Evolutionary conservation across 2,113 vertebrate species (phyloP).

Genomic region (Rousettus leschenaultii): DNA sequence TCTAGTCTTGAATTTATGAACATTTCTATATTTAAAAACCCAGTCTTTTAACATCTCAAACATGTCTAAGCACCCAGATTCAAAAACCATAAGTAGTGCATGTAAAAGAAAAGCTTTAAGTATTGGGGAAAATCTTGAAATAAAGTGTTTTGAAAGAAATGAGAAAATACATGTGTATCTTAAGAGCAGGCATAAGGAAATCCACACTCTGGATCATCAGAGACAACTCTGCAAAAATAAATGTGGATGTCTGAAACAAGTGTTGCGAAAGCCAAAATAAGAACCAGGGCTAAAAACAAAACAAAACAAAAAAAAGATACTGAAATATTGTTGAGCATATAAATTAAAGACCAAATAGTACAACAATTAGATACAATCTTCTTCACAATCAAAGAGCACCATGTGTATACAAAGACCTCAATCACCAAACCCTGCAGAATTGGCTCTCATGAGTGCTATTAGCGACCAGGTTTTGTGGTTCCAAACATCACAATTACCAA

Average conservation of each 20-base stretch:
- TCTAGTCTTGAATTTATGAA: background rate
- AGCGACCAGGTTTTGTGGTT: background rate
- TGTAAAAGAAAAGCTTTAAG: background rate
- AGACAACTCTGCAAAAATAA: background rate
- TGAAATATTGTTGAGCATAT: background rate
- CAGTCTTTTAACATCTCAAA: background rate
- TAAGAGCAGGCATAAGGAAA: background rate
- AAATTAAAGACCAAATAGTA: background rate
- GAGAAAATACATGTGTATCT: background rate
- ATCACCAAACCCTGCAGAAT: background rate
- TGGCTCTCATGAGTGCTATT: background rate
- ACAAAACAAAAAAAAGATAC: background rate
- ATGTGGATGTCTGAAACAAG: background rate
- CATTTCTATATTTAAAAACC: background rate
- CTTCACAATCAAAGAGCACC: background rate
- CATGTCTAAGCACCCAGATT: background rate
- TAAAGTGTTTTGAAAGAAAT: background rate
- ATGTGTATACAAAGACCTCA: background rate
- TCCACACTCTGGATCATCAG: background rate
- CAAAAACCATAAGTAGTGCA: background rate
- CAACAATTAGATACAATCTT: background rate
- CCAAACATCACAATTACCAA: background rate
- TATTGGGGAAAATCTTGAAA: background rate
- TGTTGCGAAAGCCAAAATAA: background rate
- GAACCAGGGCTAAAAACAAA: too few relatives aligned